Evolutionary conservation across 2,113 vertebrate genomes (phyloP), one percentile per base, ranked within the genome.

Genomic region (Sciurus niger): DNA sequence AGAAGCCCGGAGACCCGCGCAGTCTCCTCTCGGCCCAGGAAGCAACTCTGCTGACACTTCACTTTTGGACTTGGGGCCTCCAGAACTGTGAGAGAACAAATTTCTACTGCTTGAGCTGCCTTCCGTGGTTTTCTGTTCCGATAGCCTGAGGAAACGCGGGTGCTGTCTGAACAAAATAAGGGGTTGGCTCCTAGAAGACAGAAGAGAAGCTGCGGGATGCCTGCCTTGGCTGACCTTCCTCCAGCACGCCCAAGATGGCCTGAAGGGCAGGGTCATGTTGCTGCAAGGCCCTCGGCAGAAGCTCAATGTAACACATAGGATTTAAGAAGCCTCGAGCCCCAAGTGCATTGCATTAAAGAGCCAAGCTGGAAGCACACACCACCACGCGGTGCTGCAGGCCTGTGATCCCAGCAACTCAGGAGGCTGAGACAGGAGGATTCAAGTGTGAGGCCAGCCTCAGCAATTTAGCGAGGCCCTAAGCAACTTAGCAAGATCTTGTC

Each of bases 251-350:
- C 43, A 0, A 8, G 34, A 3, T 40, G 1, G 79, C 12, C 4
- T 30, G 40, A n/a, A 67, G 55, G 30, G 2, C 4, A n/a, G 67
- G 51, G 14, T 8, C 2, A 2, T 20, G 30, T 1, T 11, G 6
- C 6, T 11, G 73, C 22, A 18, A 34, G 48, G 18, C 53, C 58
- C 37, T 0, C 1, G 5, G n/a, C 1, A 3, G 25, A 34, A 51
- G 55, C 51, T 20, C 85, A 6, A 1, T 16, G 12, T 14, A 1
- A 11, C 11, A 1, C 0, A 8, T 0, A 5, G 11, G 5, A 43
- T 43, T 24, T 22, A 30, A 1, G 16, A 34, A 55, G 63, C 43
- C 1, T 24, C 4, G 17, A 6, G 12, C 65, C 55, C 20, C 9
- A 10, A 25, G 60, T 24, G 24, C 24, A 63, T 11, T 28, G 60